These are phyloP conservation scores for Ophion ellenae DNA, from an alignment of 2,888 invertebrate genomes.

Conservation along the genomic window DNA sequence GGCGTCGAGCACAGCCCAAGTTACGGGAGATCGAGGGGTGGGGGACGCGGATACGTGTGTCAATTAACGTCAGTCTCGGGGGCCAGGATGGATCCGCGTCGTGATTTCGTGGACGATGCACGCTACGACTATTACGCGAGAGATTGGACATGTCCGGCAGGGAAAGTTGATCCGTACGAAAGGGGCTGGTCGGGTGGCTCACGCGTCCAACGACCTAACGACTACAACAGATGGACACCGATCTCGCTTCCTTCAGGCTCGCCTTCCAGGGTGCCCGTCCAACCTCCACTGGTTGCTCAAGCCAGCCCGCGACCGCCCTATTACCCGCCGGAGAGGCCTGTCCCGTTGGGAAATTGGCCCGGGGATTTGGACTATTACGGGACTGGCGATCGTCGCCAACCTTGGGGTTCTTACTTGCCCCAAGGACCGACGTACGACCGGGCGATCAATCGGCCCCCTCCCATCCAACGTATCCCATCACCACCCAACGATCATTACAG, in stretches of 20 bases:
- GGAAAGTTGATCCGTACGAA: constrained; percentile 10
- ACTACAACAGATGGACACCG: constrained; percentile 12
- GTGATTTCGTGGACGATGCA: constrained; percentile 88
- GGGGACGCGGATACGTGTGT: constrained; percentile 57
- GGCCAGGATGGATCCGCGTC: constrained; percentile 87
- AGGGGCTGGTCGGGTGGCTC: constrained; percentile 22
- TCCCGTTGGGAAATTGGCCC: constrained; percentile 69
- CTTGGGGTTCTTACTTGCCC: constrained; percentile 30
- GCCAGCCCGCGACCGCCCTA: constrained; percentile 2
- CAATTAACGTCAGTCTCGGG: constrained; percentile 78
- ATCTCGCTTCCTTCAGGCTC: constrained; percentile 1
- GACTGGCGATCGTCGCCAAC: neutral
- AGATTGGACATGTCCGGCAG: constrained; percentile 87
- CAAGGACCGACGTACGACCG: constrained; percentile 22
- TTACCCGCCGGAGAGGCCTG: constrained; percentile 6
- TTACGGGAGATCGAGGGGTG: constrained; percentile 4
- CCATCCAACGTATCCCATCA: constrained; percentile 25
- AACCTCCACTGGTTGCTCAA: neutral
- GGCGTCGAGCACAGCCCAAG: neutral
- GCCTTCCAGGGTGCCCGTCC: neutral
- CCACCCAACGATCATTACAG: constrained; percentile 17
- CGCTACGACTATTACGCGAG: constrained; percentile 93
- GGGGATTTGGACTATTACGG: constrained; percentile 53
- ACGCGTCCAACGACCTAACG: neutral
- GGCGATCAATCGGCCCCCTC: constrained; percentile 19